Evolutionary conservation across 1,140 invertebrate species (phyloP), one percentile per base, ranked within the genome.

Genomic region (Drosophila sechellia): DNA sequence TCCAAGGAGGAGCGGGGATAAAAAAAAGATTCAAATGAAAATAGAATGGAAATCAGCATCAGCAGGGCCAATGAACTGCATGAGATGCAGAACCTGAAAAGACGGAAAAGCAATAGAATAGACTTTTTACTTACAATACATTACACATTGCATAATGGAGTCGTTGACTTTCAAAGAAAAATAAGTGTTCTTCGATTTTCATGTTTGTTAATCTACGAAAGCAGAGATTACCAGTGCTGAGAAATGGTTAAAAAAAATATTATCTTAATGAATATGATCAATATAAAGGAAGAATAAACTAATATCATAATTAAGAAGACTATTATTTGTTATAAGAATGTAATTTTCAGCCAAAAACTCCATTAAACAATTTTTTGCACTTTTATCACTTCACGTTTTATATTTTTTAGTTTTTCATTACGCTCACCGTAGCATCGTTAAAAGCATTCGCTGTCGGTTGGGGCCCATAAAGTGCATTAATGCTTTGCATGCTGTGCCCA

Each of bases 391-490:
- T 13, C 35, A 63, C 55, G 31, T 45, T 58, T 57, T 43, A 15
- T 17, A 11, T 17, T 54, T 54, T 34, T 37, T n/a, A 35, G 43
- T 50, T 39, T 58, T 73, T 22, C 35, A 34, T 17, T 22, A 17
- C 31, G 27, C 45, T 59, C 22, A 17, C 35, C 55, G n/a, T 37
- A 39, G 39, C 57, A 64, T 85, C 60, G 63, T 83, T 87, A 78
- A 86, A 60, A 81, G 70, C 81, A 81, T 75, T 58, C 57, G 66
- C 68, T 56, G 60, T 71, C 77, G 81, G 61, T 68, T 72, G 58
- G 59, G 43, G 27, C 11, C 65, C 76, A 79, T 86, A 87, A 86
- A 81, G 74, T 69, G 78, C 75, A 76, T 76, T 87, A 86, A 75
- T 78, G 74, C 46, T 52, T 57, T 68, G 54, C 71, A 87, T 70